Evolutionary conservation across 1,140 invertebrate genomes (phyloP).

Genomic region (Myzus persicae): DNA sequence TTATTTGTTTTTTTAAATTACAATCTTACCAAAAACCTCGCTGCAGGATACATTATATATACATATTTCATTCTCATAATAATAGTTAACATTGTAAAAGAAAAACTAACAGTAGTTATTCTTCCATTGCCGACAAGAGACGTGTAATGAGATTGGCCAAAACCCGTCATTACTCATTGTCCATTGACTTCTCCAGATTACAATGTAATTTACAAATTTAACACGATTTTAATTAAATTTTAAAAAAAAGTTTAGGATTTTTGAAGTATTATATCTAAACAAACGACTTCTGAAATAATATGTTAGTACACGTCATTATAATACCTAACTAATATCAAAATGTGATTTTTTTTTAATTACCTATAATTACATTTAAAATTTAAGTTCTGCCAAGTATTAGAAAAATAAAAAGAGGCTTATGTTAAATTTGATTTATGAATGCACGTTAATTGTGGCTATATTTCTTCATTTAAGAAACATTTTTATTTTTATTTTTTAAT

Average conservation of each 20-base stretch:
- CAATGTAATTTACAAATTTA: not conserved
- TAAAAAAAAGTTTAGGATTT: not conserved
- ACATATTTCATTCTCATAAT: not conserved
- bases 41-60: not conserved
- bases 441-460: not conserved
- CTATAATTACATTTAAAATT: not conserved
- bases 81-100: not conserved
- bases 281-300: not conserved
- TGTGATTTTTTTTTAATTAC: not conserved
- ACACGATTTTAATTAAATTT: not conserved
- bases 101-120: not conserved
- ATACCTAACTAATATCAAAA: not conserved
- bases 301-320: not conserved
- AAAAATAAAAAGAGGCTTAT: not conserved
- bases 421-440: not conserved
- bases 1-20: constrained; percentile 25
- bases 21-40: not conserved
- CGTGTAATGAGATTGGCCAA: not conserved
- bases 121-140: not conserved
- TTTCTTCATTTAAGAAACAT: not conserved
- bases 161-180: not conserved
- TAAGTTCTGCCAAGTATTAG: not conserved
- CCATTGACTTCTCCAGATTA: not conserved
- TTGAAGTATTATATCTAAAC: not conserved
- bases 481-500: not conserved